These are phyloP conservation scores for Cichladusa arquata DNA, from an alignment of 2,113 vertebrate species.

Conservation along the genomic window DNA sequence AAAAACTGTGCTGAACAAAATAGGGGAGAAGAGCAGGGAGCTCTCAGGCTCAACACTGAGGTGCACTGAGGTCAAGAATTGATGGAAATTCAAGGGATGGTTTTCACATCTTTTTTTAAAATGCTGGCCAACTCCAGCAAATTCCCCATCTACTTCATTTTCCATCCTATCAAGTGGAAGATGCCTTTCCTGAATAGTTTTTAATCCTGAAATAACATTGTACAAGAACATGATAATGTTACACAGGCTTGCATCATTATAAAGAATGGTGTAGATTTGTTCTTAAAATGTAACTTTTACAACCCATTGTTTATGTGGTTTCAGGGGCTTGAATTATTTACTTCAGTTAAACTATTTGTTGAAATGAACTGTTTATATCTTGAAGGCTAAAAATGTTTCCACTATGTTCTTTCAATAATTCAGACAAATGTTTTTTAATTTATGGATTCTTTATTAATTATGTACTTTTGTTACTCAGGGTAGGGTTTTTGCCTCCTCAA, in stretches of 20 bases:
- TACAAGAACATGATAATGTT: not conserved
- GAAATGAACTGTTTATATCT: not conserved
- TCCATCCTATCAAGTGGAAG: not conserved
- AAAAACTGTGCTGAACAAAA: not conserved
- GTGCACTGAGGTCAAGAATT: not conserved
- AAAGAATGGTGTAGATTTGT: not conserved
- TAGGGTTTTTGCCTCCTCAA: not conserved
- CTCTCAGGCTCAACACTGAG: not conserved
- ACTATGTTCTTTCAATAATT: not conserved
- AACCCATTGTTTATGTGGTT: not conserved
- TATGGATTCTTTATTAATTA: not conserved
- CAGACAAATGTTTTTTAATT: not conserved
- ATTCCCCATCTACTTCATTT: not conserved
- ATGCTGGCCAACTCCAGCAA: not conserved
- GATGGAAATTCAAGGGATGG: not conserved
- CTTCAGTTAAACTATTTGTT: not conserved
- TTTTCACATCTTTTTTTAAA: not conserved
- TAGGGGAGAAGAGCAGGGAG: not conserved
- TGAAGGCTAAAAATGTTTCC: not conserved
- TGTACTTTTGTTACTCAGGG: not conserved
- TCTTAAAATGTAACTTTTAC: not conserved
- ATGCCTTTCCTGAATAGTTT: not conserved
- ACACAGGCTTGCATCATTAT: not conserved
- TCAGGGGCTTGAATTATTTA: not conserved
- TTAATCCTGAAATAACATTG: not conserved